phyloP scores from a whole-genome alignment of 35 echinoderm and acorn worm genomes.

The Nesometra sesokonis region DNA sequence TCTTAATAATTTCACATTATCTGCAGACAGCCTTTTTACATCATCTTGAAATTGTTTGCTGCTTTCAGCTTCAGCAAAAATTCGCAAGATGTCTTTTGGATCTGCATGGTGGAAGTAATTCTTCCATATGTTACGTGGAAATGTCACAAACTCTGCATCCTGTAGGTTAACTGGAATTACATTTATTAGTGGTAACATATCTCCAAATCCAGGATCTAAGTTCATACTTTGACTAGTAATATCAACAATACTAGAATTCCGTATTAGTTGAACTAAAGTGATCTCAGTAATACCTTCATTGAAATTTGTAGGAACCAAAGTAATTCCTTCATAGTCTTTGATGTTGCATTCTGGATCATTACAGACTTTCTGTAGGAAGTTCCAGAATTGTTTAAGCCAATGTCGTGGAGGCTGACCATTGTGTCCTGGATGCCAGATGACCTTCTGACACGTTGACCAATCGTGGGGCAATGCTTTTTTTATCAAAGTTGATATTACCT shows the following conservation, averaged over 20 bases:
- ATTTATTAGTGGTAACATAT: background rate
- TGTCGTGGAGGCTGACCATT: background rate
- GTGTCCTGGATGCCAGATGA: background rate
- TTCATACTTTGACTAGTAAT: background rate
- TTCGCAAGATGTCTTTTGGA: background rate
- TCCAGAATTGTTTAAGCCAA: background rate
- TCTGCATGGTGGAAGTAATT: background rate
- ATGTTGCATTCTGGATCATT: background rate
- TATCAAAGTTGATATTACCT: background rate
- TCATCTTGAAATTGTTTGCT: background rate
- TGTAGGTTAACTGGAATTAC: background rate
- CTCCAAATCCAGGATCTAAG: background rate
- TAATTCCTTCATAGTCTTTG: background rate
- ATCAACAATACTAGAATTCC: background rate
- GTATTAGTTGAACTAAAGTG: background rate
- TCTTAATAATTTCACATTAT: background rate
- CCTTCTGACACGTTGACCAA: background rate
- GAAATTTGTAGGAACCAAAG: background rate
- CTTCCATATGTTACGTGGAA: too few relatives aligned
- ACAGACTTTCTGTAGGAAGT: background rate
- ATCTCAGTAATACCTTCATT: background rate
- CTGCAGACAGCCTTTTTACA: background rate
- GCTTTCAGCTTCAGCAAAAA: background rate
- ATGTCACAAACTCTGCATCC: background rate
- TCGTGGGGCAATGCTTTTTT: background rate